Evolutionary conservation across 2,113 vertebrate genomes (phyloP).

Genomic region (Panthera leo): DNA sequence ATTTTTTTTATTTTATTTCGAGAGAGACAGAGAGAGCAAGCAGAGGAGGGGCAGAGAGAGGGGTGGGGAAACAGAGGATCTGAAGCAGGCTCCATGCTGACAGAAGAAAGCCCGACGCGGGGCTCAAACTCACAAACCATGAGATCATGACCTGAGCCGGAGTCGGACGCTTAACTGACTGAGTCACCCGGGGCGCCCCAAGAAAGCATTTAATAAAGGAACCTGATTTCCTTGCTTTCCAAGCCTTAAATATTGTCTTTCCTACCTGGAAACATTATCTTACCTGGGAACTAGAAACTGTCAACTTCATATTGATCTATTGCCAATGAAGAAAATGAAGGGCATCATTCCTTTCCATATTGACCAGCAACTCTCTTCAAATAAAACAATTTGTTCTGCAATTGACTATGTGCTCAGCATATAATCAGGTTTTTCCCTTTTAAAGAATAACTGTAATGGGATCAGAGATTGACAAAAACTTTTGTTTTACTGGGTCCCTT

Average conservation of each 20-base stretch:
- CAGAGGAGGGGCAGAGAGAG: no score
- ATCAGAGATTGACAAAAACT: slow-evolving; percentile 44
- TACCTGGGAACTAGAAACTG: not conserved
- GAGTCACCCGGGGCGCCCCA: no score
- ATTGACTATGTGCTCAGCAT: slow-evolving; percentile 43
- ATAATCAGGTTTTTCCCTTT: slow-evolving; percentile 51
- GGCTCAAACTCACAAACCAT: no score
- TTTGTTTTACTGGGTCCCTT: not conserved
- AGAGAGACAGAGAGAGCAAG: no score
- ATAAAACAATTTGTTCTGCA: slow-evolving; percentile 44
- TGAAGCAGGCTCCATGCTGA: no score
- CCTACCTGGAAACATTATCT: not conserved
- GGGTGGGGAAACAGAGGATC: no score
- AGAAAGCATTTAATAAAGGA: not conserved
- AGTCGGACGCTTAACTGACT: no score
- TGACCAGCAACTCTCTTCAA: slow-evolving; percentile 12
- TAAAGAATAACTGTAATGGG: slow-evolving; percentile 44
- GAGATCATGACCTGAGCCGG: no score
- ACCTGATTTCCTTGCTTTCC: fast-evolving
- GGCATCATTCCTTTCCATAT: not conserved
- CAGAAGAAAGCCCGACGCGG: no score
- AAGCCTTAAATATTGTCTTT: not conserved
- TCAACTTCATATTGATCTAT: not conserved
- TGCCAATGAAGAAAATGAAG: not conserved
- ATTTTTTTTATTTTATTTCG: no score